These are phyloP conservation scores for Sipha maydis DNA, from an alignment of 2,888 invertebrate genomes.

Conservation along the genomic window DNA sequence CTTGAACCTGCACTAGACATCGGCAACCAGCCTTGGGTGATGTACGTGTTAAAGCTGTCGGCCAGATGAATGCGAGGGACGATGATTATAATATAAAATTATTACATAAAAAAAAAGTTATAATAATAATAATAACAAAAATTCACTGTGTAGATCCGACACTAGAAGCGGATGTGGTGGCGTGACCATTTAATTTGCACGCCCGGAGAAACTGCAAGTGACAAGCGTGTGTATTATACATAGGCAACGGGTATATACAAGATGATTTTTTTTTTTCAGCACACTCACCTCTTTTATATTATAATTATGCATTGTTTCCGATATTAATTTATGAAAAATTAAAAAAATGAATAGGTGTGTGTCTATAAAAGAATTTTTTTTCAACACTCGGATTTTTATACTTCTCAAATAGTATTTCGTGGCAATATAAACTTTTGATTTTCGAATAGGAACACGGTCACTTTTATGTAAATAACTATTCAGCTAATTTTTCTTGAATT, in stretches of 20 bases:
- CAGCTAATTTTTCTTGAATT: too few species aligned
- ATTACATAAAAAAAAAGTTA: neutral
- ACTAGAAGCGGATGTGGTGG: neutral
- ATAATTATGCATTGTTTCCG: too few species aligned
- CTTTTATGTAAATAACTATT: too few species aligned
- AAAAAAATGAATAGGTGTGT: too few species aligned
- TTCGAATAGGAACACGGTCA: too few species aligned
- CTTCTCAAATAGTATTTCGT: too few species aligned
- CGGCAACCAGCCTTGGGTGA: too few species aligned
- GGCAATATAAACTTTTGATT: too few species aligned
- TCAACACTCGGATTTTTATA: too few species aligned
- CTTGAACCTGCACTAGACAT: too few species aligned
- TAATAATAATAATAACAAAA: neutral
- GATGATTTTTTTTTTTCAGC: neutral
- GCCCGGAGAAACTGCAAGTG: slow-evolving; percentile 11
- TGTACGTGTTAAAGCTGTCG: neutral
- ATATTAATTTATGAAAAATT: too few species aligned
- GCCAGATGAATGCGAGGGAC: neutral
- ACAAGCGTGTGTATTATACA: slow-evolving; percentile 8
- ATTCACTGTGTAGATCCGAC: neutral
- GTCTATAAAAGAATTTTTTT: too few species aligned
- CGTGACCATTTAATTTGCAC: slow-evolving; percentile 5
- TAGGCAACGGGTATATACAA: neutral
- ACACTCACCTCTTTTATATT: neutral
- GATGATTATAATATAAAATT: neutral